Base-by-base conservation (phyloP, 2,797 vertebrate genomes). In the Mus minutoides region DNA sequence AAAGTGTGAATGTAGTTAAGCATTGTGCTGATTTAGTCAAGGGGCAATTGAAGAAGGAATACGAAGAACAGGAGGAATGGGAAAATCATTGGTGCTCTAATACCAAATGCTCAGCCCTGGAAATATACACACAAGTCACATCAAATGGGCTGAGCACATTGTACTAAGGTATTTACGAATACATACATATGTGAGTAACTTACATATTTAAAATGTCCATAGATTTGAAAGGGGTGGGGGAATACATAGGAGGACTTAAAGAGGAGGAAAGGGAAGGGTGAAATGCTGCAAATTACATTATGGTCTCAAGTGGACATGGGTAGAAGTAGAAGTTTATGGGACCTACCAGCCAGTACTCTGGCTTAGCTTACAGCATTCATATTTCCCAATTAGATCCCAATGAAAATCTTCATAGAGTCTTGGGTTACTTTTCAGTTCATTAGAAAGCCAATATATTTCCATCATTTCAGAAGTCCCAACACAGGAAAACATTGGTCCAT, bases 361-460 rank as follows among this genome's bases (percentile, higher is more conserved):
- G 91, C 93, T 73, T 88, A 58, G 14, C 22, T 80, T 49, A 1
- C 60, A 60, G 89, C 34, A 37, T 86, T n/a, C 37, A 67, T 64
- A 40, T 71, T 43, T 94, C 64, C 64, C 29, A 75, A 26, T 83
- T 26, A 58, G 0, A 90, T 92, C 79, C 77, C 9, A 10, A 10
- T 58, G 49, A 88, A 69, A 69, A 58, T 90, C 58, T 2, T 94
- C 49, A 26, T 0, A n/a, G 60, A 77, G 4, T 62, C 40, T 88
- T 46, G 79, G 49, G 79, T 94, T 77, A 43, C 58, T 91, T 56
- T 87, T 90, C 13, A 60, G 75, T 22, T 84, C 73, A 67, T 87
- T 29, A 85, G 26, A 40, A 49, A 89, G 43, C n/a, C 67, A 62
- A n/a, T 64, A 17, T 34, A 6, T 69, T 94, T 88, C 86, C 52